These are phyloP conservation scores for Turnix velox DNA, from an alignment of 2,113 vertebrate genomes.

Conservation along the genomic window DNA sequence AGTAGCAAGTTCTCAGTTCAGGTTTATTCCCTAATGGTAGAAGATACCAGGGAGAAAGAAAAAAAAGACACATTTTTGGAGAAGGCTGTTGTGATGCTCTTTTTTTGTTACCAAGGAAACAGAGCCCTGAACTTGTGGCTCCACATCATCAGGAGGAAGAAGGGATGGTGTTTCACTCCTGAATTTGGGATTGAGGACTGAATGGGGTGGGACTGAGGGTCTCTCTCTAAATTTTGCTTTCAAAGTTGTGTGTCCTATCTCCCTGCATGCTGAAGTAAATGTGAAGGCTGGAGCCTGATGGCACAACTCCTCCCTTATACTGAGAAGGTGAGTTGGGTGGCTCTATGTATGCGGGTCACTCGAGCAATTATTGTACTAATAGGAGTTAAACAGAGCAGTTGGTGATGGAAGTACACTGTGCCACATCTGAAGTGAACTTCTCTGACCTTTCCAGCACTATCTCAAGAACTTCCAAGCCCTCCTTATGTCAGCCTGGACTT, in stretches of 20 bases:
- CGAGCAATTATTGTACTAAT: not conserved
- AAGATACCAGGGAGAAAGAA: not conserved
- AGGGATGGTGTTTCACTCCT: not conserved
- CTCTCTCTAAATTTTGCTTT: not conserved
- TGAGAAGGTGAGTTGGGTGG: not conserved
- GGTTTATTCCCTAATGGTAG: not conserved
- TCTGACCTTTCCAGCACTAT: not conserved
- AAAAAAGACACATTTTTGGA: not conserved
- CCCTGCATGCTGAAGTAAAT: not conserved
- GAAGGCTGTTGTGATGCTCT: slow-evolving; percentile 55
- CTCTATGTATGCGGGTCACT: not conserved
- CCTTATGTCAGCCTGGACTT: not conserved
- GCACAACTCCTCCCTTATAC: not conserved
- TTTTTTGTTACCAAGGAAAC: slow-evolving; percentile 51
- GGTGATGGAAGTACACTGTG: not conserved
- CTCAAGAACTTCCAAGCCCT: not conserved
- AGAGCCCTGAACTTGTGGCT: slow-evolving; percentile 8
- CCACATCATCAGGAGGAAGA: not conserved
- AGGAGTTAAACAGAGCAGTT: not conserved
- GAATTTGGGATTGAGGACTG: not conserved
- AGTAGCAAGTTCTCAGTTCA: slow-evolving; percentile 20
- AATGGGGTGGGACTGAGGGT: not conserved
- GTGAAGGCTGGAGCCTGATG: not conserved
- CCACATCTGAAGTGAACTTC: not conserved
- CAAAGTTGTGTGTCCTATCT: not conserved